Base-by-base conservation (phyloP, 2,888 invertebrate genomes). In the Mayetiola destructor region DNA sequence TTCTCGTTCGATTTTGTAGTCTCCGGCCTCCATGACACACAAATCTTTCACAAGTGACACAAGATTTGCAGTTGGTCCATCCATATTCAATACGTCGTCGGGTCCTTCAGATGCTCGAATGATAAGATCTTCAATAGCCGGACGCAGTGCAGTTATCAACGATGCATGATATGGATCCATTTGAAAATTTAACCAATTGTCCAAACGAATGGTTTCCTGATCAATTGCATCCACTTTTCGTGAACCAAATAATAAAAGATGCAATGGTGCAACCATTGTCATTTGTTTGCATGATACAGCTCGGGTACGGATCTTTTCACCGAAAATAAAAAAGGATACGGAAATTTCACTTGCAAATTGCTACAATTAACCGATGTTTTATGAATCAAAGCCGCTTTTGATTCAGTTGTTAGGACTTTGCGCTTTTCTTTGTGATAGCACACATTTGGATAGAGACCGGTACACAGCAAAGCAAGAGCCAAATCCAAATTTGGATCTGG, bases 401-500 rank as follows among this genome's bases (percentile, higher is more conserved):
- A 89, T 74, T 96, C 97, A 0, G 91, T 91, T 1, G 97, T 97
- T 56, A 95, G 74, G 0, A 97, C 89, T 75, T 94, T 94, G 59
- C 97, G 79, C 69, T 96, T 97, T 60, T 94, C 95, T 69, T 91
- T 92, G 69, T 95, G 92, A 67, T 81, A 84, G 67, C 95, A 95
- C 2, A 99, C 92, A 71, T 99, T 99, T 1, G 97, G 97, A 71
- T 97, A 97, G 1, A 95, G 77, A 0, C 96, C 97, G 77, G 89
- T 82, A 61, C 87, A 85, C 66, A 97, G 78, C 57, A 96, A 76
- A 0, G 88, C 88, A 61, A 88, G 82, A 0, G 93, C 82, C 58
- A 87, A 75, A 68, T 97, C 96, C 37, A 95, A 70, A 27, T 79
- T 77, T 0, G 85, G 79, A 69, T 94, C 92, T 0, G 86, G 80